phyloP scores from a whole-genome alignment of 2,797 vertebrate species.

The Bucorvus abyssinicus region DNA sequence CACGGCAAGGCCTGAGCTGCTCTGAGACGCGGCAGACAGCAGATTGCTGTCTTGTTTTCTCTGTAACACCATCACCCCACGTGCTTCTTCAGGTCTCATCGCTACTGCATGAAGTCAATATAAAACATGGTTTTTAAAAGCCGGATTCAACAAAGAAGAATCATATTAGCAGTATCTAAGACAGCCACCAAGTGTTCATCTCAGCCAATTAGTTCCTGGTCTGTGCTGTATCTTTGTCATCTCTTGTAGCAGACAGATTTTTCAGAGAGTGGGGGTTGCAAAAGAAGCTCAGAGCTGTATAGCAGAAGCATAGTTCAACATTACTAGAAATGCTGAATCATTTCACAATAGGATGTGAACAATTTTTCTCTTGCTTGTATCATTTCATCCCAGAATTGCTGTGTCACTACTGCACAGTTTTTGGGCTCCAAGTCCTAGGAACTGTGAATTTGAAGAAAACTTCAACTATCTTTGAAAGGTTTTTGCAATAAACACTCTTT shows the following conservation, averaged over 20 bases:
- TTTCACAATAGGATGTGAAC: neutral
- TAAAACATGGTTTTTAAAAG: neutral
- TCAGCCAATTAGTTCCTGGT: neutral
- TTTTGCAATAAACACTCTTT: neutral
- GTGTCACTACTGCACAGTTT: neutral
- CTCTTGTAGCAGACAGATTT: neutral
- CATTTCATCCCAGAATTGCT: neutral
- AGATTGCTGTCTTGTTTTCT: neutral
- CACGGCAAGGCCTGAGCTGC: accelerated
- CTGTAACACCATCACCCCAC: neutral
- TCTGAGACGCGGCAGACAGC: neutral
- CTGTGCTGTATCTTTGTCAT: neutral
- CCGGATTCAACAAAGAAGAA: neutral
- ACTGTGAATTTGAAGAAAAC: neutral
- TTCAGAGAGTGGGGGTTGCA: neutral
- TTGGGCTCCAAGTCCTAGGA: neutral
- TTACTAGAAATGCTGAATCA: neutral
- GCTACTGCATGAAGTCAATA: neutral
- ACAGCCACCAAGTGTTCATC: neutral
- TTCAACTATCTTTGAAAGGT: neutral
- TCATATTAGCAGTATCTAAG: neutral
- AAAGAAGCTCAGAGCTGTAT: neutral
- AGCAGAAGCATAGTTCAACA: neutral
- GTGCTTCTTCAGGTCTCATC: neutral
- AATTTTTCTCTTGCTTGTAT: neutral